Base-by-base conservation (phyloP, 1,140 invertebrate species). In the Lordiphosa mommai region DNA sequence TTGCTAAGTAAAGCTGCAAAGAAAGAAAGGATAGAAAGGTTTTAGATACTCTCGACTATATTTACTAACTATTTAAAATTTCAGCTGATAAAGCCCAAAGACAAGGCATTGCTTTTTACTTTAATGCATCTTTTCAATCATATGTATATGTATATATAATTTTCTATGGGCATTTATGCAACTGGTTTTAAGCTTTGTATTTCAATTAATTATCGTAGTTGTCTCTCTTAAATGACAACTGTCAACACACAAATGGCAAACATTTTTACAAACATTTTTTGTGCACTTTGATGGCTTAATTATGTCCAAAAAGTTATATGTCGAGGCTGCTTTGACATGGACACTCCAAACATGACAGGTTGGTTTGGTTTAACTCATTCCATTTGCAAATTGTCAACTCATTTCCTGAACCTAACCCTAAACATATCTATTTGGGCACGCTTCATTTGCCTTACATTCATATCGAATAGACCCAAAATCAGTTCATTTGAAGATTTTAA, bases 211-310 rank as follows among this genome's bases (percentile, higher is more conserved):
- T 84, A 84, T 67, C 61, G 44, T 23, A 30, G 53, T 64, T 76
- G 52, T 49, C 43, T 51, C 51, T 67, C 34, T 43, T 48, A 43
- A 70, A 46, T 64, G 77, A 71, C 66, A 82, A 64, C 77, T 82
- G 77, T 84, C 76, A 84, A 76, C 77, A 71, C 72, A 82, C 72
- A 82, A 82, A 76, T 84, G 77, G 77, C 76, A 48, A 48, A 55
- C 61, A 61, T 71, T 82, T 76, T 70, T 23, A 23, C 4, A 23
- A 23, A 36, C 14, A 29, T 47, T 56, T 43, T 61, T 56, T 44
- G 67, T 41, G 14, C 63, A 61, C 57, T 63, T 71, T 69, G 71
- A 80, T 80, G 77, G 71, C 76, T 80, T 80, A 80, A 80, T 80
- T 80, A 80, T 80, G 76, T 80, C 76, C 76, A 80, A 80, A 82